Evolutionary conservation across 2,113 vertebrate species (phyloP), one percentile per base, ranked within the genome.

Genomic region (Dromas ardeola): DNA sequence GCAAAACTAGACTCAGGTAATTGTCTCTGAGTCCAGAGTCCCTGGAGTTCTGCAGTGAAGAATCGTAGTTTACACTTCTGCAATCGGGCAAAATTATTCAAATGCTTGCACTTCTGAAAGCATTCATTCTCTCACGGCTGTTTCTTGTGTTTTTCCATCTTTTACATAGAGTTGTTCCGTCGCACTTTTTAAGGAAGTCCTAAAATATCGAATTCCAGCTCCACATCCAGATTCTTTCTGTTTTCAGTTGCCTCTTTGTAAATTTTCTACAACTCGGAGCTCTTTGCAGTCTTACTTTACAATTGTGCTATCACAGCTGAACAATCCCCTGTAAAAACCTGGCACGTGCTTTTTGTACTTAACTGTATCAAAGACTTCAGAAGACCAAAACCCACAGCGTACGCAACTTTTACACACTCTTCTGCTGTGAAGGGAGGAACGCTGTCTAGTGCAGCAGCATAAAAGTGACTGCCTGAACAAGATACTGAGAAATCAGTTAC

Each of bases 351-450:
- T 59, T 63, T 43, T 36, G 62, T 47, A 27, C 29, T 32, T 7
- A 11, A 16, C 13, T 21, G 30, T 29, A 56, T 12, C 25, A 26
- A 18, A 45, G 40, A 27, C 22, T 50, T 53, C 40, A 56, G 58
- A 42, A 67, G 62, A 49, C 15, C 42, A 45, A 81, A 87, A 47
- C 1, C 29, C 38, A 40, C 30, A 76, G 71, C 34, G 17, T 6
- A 49, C 0, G 1, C 29, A 80, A 8, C 50, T 30, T 53, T 8
- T 52, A 82, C 16, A 40, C 4, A 0, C 29, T 21, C 3, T 11
- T 56, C 10, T 69, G 82, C 52, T 59, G 32, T 21, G 23, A 32
- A 25, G 15, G 38, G 71, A 86, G 32, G 36, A 84, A 47, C 10
- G 2, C 53, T 40, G 9, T 3, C 43, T 45, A 5, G 2, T 55